Base-by-base conservation (phyloP, 2,113 vertebrate species). In the Etheostoma spectabile region DNA sequence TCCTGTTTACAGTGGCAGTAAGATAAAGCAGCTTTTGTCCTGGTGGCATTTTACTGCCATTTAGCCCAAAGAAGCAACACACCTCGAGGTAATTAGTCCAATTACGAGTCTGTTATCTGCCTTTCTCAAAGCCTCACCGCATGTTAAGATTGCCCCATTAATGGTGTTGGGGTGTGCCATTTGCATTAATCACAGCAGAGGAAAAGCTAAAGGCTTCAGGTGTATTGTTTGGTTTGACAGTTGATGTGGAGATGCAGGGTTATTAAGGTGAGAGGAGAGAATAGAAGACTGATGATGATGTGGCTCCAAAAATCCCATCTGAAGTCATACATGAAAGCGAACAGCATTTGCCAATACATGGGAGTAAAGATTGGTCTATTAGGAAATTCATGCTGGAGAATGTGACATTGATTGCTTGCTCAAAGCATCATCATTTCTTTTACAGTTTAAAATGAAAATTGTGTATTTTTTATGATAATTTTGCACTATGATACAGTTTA, bases 1-100 rank as follows among this genome's bases (percentile, higher is more conserved):
- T 93, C 87, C 94, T 86, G 67, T 95, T 94, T 93, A 92, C 88
- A 75, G 88, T 91, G 86, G 80, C 24, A 1, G 93, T 85, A 8
- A 89, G 93, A 95, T 88, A 88, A 87, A 88, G 74, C 59, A 21
- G 68, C 67, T 45, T 84, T 60, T 85, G 92, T 94, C 92, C 88
- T 89, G 22, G 19, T 86, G 91, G 93, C 3, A 38, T 67, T 94
- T 94, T 74, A 78, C 70, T 86, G 87, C 89, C 86, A 92, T 91
- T 94, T 91, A 81, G 68, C 42, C 86, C 65, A 74, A 74, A 90
- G 91, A 86, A 75, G 82, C 70, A 66, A 68, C 78, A 80, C 88
- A 84, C 84, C 70, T 48, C 49, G 57, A 63, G 77, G 81, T 89
- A 94, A 91, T 94, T 93, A 92, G 74, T 84, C 70, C 70, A 91